Percentiles rank a stretch among this genome's conserved stretches.
phyloP scores from a whole-genome alignment of 2,888 invertebrate genomes.

The Ophonus ardosiacus region DNA sequence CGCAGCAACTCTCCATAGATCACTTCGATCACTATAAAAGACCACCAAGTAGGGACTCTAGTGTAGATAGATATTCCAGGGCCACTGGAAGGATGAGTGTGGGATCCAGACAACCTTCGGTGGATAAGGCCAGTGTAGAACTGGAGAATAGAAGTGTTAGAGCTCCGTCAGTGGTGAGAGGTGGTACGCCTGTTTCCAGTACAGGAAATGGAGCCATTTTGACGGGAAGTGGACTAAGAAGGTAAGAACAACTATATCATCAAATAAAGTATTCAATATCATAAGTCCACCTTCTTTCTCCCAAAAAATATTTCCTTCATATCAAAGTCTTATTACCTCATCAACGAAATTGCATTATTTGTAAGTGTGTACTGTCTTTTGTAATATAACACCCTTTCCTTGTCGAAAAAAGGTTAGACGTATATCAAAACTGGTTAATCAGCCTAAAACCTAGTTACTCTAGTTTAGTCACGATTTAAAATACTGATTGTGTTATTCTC shows the following conservation, averaged over 20 bases:
- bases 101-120: conserved; percentile 87
- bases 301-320: too few species aligned
- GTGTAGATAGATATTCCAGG: conserved; percentile 87
- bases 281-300: too few species aligned
- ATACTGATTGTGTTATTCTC: too few species aligned
- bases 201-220: conserved; percentile 82
- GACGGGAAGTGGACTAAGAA: conserved; percentile 76
- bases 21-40: conserved; percentile 96
- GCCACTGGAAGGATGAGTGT: conserved; percentile 81
- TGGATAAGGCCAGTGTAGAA: conserved; percentile 79
- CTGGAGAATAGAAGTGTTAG: conserved; percentile 76
- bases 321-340: too few species aligned
- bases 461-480: too few species aligned
- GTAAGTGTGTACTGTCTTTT: too few species aligned
- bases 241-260: conserved; percentile 19
- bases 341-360: too few species aligned
- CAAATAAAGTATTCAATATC: too few species aligned
- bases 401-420: too few species aligned
- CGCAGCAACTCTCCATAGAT: conserved; percentile 87
- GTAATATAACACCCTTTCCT: too few species aligned
- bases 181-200: conserved; percentile 77
- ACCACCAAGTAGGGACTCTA: conserved; percentile 92
- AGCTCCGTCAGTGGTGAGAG: conserved; percentile 78
- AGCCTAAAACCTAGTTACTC: too few species aligned
- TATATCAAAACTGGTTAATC: too few species aligned